Conservation (phyloP, 2,113 vertebrate genomes). For the Oncorhynchus mykiss region DNA sequence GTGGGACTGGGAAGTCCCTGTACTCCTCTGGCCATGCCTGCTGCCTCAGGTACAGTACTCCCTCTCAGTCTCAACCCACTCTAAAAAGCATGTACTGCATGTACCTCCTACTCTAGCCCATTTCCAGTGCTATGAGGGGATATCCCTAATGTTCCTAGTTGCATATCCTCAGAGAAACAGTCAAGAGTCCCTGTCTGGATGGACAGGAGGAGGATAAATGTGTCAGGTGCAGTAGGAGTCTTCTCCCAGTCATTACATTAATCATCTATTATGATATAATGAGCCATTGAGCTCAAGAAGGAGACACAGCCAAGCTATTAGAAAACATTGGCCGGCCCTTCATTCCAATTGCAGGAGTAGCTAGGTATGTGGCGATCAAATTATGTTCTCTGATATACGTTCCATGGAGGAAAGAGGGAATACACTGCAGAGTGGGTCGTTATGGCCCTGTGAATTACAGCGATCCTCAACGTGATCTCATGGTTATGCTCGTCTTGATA, state of each 20-base stretch:
- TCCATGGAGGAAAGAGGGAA: not conserved
- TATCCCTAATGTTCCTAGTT: not conserved
- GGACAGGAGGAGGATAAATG: not conserved
- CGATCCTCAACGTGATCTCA: conserved; percentile 5
- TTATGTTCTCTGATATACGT: not conserved
- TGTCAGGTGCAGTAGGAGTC: too few species aligned
- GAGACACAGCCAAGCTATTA: not conserved
- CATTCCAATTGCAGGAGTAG: not conserved
- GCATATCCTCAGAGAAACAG: not conserved
- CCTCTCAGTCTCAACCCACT: not conserved
- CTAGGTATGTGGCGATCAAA: not conserved
- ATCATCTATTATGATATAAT: not conserved
- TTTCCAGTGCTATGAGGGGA: not conserved
- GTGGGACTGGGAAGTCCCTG: conserved; percentile 61
- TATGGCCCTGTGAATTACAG: not conserved
- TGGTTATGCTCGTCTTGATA: not conserved
- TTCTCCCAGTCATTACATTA: not conserved
- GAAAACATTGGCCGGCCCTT: not conserved
- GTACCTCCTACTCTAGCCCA: not conserved
- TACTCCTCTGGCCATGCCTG: conserved; percentile 69
- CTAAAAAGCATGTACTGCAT: not conserved
- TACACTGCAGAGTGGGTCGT: conserved; percentile 12
- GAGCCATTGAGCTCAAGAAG: not conserved
- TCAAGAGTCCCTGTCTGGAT: not conserved
- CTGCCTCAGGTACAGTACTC: conserved; percentile 73